phyloP scores from a whole-genome alignment of 2,113 vertebrate species.

The Forbesichthys agassizii region DNA sequence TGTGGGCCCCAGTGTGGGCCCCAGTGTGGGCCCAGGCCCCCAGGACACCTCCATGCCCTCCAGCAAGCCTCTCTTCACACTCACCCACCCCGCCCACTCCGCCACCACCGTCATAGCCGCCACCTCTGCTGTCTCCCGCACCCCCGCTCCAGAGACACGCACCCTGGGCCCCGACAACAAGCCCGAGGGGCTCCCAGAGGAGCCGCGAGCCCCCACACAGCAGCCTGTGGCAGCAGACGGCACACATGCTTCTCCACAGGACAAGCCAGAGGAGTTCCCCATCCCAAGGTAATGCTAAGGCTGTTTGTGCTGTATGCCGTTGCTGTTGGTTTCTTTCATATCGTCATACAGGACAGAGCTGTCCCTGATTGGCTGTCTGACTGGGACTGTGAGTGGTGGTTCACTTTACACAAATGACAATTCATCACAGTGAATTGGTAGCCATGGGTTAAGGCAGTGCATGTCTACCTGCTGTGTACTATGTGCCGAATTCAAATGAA shows the following conservation, averaged over 20 bases:
- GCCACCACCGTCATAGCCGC: constrained; percentile 54
- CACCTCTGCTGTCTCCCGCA: constrained; percentile 29
- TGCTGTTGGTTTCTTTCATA: neutral
- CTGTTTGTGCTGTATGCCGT: neutral
- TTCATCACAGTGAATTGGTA: neutral
- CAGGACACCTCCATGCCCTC: constrained; percentile 32
- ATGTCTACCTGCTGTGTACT: neutral
- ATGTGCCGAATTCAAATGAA: neutral
- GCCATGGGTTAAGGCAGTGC: neutral
- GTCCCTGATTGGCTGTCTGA: too few relatives aligned
- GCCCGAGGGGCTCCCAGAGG: constrained; percentile 43
- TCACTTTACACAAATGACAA: too few relatives aligned
- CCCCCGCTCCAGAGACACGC: constrained; percentile 37
- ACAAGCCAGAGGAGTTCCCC: constrained; percentile 64
- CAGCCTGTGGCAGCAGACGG: constrained; percentile 30
- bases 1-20: constrained; percentile 37
- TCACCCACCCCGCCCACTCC: constrained; percentile 57
- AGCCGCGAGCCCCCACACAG: constrained; percentile 26
- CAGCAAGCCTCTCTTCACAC: constrained; percentile 46
- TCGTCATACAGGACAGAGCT: neutral
- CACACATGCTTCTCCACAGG: constrained; percentile 47
- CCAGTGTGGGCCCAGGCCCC: constrained; percentile 48
- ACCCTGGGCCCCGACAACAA: constrained; percentile 39
- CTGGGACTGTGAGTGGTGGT: too few relatives aligned
- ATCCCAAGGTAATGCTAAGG: constrained; percentile 52